phyloP scores from a whole-genome alignment of 1,140 invertebrate species.

The Drosophila truncata region DNA sequence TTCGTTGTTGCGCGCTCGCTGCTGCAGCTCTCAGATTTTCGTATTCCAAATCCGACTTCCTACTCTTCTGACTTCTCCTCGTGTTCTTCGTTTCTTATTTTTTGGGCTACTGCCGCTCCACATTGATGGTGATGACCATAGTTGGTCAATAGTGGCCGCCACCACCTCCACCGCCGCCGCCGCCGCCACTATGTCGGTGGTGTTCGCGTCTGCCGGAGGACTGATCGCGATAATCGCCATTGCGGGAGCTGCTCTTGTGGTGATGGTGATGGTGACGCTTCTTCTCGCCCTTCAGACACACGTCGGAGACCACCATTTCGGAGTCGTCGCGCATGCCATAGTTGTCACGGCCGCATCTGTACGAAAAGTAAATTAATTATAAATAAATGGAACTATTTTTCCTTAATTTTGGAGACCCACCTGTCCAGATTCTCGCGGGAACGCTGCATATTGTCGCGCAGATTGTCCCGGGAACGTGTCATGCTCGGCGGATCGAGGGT shows the following conservation, averaged over 20 bases:
- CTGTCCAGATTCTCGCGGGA: slow-evolving; percentile 86
- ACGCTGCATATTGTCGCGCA: slow-evolving; percentile 84
- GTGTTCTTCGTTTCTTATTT: background rate
- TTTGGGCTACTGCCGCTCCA: slow-evolving; percentile 76
- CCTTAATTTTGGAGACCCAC: slow-evolving; percentile 29
- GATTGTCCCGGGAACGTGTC: slow-evolving; percentile 83
- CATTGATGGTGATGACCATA: slow-evolving; percentile 85
- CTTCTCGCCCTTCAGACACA: slow-evolving; percentile 88
- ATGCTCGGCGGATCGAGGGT: slow-evolving; percentile 89
- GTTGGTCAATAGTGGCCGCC: slow-evolving; percentile 85
- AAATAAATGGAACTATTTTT: background rate
- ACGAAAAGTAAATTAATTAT: no score
- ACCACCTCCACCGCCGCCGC: slow-evolving; percentile 52
- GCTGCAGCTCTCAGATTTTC: slow-evolving; percentile 19
- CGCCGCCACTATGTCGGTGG: slow-evolving; percentile 75
- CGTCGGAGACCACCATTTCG: slow-evolving; percentile 93
- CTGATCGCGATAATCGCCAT: slow-evolving; percentile 79
- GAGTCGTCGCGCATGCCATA: slow-evolving; percentile 91
- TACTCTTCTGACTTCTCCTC: slow-evolving; percentile 15
- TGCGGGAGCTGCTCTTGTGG: slow-evolving; percentile 86
- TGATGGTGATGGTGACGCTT: slow-evolving; percentile 94
- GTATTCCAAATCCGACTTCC: background rate
- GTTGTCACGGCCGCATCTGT: slow-evolving; percentile 85
- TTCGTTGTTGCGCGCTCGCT: slow-evolving; percentile 61
- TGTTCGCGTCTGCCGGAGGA: slow-evolving; percentile 79